Base-by-base conservation (phyloP, 2,888 invertebrate genomes). In the Unio pictorum region DNA sequence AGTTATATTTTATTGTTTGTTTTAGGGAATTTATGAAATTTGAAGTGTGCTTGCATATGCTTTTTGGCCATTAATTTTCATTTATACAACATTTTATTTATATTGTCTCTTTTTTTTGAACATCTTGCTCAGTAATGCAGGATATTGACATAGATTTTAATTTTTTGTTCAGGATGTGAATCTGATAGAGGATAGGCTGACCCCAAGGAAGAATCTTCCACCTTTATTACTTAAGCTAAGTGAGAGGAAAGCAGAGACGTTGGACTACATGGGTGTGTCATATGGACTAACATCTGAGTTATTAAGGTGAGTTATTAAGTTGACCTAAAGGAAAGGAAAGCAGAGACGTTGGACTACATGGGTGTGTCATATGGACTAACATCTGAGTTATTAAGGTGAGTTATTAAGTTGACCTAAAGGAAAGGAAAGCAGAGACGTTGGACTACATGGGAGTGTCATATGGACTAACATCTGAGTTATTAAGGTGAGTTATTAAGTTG, bases 231-330 rank as follows among this genome's bases (percentile, higher is more conserved):
- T 95, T 75, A 95, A 97, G 80, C 91, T 99, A 56, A 93, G 92
- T 56, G 98, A 99, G 90, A 92, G 98, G 71, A 91, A 79, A 61
- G 84, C 89, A n/a, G 89, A 89, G 73, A 92, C 92, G 72, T 91
- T 99, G 69, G 95, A 99, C 90, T 99, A 99, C 86, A 88, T 99
- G 45, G 99, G 99, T 8, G 98, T 97, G 4, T 96, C 97, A 0
- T 99, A 94, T 88, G 98, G 98, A 0, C 91, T 98, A 18, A 98
- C 98, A 0, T 93, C 94, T 73, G 93, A 93, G 0, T 91, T 99
- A n/a, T 91, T 98, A 59, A 97, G 95, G 91, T 98, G 81, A 73
- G 83, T 72, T 7, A 6, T 18, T 15, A n/a, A 55, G 57, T 15
- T 75, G 95, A 97, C 80, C 91, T 99, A 56, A 93, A 92, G 56